Evolutionary conservation across 2,888 invertebrate species (phyloP).

Genomic region (Drosophila dives): DNA sequence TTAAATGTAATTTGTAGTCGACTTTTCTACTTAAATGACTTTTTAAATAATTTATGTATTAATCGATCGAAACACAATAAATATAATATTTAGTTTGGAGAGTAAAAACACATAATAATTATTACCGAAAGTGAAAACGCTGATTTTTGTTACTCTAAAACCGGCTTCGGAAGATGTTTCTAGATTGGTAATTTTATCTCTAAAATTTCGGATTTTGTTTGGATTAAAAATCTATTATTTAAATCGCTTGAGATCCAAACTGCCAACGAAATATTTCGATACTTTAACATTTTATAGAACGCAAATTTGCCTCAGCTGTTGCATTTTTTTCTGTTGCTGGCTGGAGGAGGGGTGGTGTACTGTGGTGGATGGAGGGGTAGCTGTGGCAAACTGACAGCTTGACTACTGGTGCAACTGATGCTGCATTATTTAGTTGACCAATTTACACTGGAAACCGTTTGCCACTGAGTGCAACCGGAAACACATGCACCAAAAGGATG

Average conservation of each 20-base stretch:
- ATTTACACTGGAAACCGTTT: conserved; percentile 74
- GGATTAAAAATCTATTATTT: too few relatives aligned
- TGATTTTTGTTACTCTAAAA: not conserved
- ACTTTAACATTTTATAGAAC: conserved; percentile 68
- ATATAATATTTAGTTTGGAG: not conserved
- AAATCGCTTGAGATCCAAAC: not conserved
- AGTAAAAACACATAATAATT: not conserved
- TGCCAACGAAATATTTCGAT: conserved; percentile 3
- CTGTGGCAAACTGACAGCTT: conserved; percentile 45
- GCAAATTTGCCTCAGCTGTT: conserved; percentile 68
- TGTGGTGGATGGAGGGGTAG: not conserved
- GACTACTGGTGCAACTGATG: conserved; percentile 70
- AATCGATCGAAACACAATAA: not conserved
- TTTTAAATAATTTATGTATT: not conserved
- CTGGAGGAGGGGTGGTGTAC: not conserved
- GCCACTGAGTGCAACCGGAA: conserved; percentile 78
- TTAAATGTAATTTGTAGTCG: not conserved
- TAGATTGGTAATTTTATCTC: not conserved
- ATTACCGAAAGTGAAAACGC: not conserved
- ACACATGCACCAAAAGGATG: conserved; percentile 56
- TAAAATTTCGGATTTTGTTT: not conserved
- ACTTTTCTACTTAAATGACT: not conserved
- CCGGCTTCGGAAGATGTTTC: not conserved
- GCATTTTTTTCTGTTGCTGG: conserved; percentile 23
- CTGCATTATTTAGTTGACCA: conserved; percentile 83